Base-by-base conservation (phyloP, 1,140 invertebrate species). In the Cyphomyrmex costatus region DNA sequence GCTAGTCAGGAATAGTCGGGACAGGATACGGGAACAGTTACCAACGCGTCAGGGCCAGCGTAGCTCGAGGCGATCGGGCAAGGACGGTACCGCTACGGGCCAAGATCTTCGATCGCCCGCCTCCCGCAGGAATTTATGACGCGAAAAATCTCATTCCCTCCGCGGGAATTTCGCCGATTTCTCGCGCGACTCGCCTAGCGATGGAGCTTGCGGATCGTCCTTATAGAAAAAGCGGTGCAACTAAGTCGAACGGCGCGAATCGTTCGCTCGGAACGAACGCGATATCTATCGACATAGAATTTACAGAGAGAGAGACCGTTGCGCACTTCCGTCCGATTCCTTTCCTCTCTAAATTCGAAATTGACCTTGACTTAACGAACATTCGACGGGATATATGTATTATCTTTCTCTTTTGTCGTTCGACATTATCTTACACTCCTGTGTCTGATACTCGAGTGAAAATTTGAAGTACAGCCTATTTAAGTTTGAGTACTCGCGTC, bases 21-120 rank as follows among this genome's bases (percentile, higher is more conserved):
- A 88, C 92, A 91, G 92, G 93, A 93, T 93, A 93, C 86, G 92
- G 92, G 89, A 93, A 93, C 91, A 92, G 92, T 93, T 93, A 93
- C 86, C 56, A 79, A 27, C 83, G 87, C 85, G 63, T 87, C 86
- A 87, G 88, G 90, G 91, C 90, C 86, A 91, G 89, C 89, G 90
- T 74, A 82, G 90, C 93, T 91, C 88, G 88, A 92, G 92, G 92
- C 92, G 92, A 93, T 92, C 92, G 88, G 89, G 90, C 92, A 93
- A 93, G 93, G 93, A 93, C 92, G 90, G 92, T 93, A 92, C 92
- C 92, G 92, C 93, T 93, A 93, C 87, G 77, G 90, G 89, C 90
- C 89, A 89, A 86, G 88, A 90, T 92, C 91, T 79, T 71, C 77
- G 63, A 89, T 51, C 65, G 71, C 49, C 53, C 89, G 83, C 66